A percentile compares a stretch with the other conserved stretches of the same genome.
Conservation (phyloP, 1,140 invertebrate species). For the Drosophila dunni region DNA sequence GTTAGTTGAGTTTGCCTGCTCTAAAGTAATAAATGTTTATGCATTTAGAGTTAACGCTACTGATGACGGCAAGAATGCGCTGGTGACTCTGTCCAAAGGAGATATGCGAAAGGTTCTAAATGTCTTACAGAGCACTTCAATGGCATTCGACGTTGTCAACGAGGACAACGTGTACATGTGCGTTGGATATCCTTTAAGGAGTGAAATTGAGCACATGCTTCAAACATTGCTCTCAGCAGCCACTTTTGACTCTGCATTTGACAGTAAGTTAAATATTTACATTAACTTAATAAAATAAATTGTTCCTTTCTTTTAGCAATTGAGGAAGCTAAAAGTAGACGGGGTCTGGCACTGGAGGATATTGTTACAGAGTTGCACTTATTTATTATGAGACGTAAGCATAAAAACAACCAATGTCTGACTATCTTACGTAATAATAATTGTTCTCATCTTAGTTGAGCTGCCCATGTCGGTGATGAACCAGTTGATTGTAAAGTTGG, state of each 20-base stretch:
- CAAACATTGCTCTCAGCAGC: conserved; percentile 95
- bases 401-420: conserved; percentile 4
- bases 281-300: not conserved
- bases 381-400: conserved; percentile 93
- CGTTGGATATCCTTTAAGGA: conserved; percentile 96
- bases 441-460: conserved; percentile 88
- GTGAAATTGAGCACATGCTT: conserved; percentile 95
- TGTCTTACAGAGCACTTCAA: conserved; percentile 96
- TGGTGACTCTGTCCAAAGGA: conserved; percentile 95
- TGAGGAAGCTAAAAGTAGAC: conserved; percentile 92
- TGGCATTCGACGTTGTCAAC: conserved; percentile 94
- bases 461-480: conserved; percentile 91
- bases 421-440: not conserved
- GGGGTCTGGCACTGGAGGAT: conserved; percentile 95
- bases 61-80: conserved; percentile 95
- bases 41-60: conserved; percentile 91
- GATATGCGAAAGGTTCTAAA: conserved; percentile 99
- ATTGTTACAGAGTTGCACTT: conserved; percentile 95
- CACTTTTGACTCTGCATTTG: conserved; percentile 91
- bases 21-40: not conserved
- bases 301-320: conserved; percentile 88
- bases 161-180: conserved; percentile 98
- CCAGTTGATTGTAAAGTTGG: conserved; percentile 91
- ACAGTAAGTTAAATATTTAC: conserved; percentile 87
- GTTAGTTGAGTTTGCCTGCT: not conserved